Evolutionary conservation across 2,888 invertebrate species (phyloP), one percentile per base, ranked within the genome.

Genomic region (Sialis fuliginosa): DNA sequence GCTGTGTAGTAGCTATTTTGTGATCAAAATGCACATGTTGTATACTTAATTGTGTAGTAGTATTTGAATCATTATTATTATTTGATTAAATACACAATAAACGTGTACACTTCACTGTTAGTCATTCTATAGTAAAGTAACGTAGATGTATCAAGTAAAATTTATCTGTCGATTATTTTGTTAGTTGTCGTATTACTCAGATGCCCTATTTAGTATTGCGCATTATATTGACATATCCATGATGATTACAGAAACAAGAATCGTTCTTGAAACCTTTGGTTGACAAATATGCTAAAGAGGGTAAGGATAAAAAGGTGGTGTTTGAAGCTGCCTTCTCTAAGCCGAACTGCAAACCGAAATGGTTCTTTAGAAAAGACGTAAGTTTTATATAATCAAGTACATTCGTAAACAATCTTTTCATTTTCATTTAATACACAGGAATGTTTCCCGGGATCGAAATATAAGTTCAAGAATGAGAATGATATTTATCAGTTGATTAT

Each of bases 271-370:
- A 88, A 66, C 93, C 93, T 51, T 73, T 97, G 60, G 81, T 92
- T 59, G 96, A 97, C 71, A 84, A 89, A 69, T 85, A 84, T 62
- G 88, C 88, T 55, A 86, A 91, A 66, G 88, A 97, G 77, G 88
- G 95, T 57, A 92, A 93, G 67, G 95, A 96, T 67, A 93, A 92
- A 66, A 89, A 90, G 67, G 89, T 91, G 54, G 75, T 78, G 39
- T 93, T 98, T 61, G 90, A 91, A 65, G 90, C 88, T 51, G 84
- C 86, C 62, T 99, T 97, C 71, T 89, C 92, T 52, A 97, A 95
- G 69, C 82, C 92, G n/a, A 93, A 95, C 64, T 75, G 83, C 60
- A 91, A 91, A 62, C 87, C 90, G 6, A 90, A 86, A 67, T 92
- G 92, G 92, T 78, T 77, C 62, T 84, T 86, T 72, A 79, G 89